Base-by-base conservation (phyloP, 2,113 vertebrate species). In the Oreotrochilus melanogaster region DNA sequence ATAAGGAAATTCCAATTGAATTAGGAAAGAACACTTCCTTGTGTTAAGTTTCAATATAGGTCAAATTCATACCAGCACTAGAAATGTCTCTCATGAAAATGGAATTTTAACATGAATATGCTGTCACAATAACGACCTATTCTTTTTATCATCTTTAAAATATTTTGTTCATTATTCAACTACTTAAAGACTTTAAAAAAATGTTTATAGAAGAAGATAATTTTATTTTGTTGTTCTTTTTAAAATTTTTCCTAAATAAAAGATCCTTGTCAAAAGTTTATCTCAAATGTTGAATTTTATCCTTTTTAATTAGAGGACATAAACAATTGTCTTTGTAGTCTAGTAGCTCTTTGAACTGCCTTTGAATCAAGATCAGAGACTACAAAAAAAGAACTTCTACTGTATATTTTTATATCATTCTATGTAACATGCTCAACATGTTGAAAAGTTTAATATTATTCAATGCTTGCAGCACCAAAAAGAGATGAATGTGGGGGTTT, bases 281-380 rank as follows among this genome's bases (percentile, higher is more conserved):
- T 50, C 39, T 35, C 37, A 58, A 70, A 76, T 69, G 23, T 65
- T 74, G 25, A 64, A 23, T 54, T 95, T 89, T 83, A 89, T 88
- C 18, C 14, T 65, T 88, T 86, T 78, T 79, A 73, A 94, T 96
- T 95, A 95, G 33, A 80, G 14, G 42, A 79, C 22, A 62, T 79
- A 89, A 92, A 76, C 37, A 93, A 90, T 93, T 3, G 19, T 18
- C 18, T 78, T 78, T 89, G 78, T 89, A 62, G 64, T 83, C 33
- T 89, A 56, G 60, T 53, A 74, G 47, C 48, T 88, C 51, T 96
- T 89, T 96, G 85, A 96, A 96, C 56, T 92, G 47, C 64, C 75
- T 96, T 92, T 94, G 88, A 95, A 92, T 95, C 67, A 71, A 74
- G 85, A 96, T 80, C 92, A 96, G 92, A 92, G 78, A 88, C 47